A percentile compares a stretch with the other conserved stretches of the same genome.
phyloP scores from a whole-genome alignment of 2,888 invertebrate genomes.

The Flexamia atlantica region DNA sequence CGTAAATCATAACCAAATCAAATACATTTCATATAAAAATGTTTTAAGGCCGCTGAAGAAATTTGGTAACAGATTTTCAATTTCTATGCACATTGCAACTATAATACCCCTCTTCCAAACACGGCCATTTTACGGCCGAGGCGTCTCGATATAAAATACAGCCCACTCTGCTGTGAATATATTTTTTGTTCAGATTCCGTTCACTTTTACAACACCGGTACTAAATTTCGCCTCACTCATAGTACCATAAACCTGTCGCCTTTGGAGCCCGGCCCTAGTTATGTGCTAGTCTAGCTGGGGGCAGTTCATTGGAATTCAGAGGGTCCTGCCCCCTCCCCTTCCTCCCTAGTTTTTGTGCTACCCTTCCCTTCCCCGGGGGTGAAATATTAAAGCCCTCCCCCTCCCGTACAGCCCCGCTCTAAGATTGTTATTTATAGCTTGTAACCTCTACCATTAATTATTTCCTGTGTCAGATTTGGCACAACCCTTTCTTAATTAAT shows the following conservation, averaged over 20 bases:
- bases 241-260: conserved; percentile 13
- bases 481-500: conserved; percentile 57
- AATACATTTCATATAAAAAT: too few species aligned
- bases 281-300: conserved; percentile 15
- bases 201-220: background rate
- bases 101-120: too few species aligned
- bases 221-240: background rate
- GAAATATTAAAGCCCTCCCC: conserved; percentile 22
- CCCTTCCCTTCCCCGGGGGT: conserved; percentile 31
- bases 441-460: conserved; percentile 47
- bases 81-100: too few species aligned
- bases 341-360: conserved; percentile 42
- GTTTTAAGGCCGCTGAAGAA: too few species aligned
- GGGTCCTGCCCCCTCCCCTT: conserved; percentile 12
- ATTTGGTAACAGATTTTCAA: too few species aligned
- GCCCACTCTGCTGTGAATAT: background rate
- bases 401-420: conserved; percentile 11
- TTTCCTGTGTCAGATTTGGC: conserved; percentile 43
- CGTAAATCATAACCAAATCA: too few species aligned
- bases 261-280: background rate
- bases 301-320: conserved; percentile 57
- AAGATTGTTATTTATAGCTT: conserved; percentile 56
- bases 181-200: background rate
- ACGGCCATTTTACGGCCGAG: too few species aligned
- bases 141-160: background rate